Base-by-base conservation (phyloP, 2,888 invertebrate species). In the Marronus borbonicus region DNA sequence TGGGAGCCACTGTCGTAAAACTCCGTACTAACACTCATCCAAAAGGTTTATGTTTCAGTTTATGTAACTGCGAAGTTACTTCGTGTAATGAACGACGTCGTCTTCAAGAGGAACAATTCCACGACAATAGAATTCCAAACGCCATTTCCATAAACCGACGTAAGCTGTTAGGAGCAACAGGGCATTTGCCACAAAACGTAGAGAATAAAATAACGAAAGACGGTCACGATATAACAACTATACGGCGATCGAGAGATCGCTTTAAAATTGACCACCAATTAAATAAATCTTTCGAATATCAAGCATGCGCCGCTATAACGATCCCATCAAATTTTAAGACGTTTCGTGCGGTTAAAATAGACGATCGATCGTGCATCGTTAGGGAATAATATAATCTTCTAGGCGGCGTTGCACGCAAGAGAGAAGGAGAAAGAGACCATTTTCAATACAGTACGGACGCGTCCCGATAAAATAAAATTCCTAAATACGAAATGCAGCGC, bases 291-390 rank as follows among this genome's bases (percentile, higher is more conserved):
- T 44, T 58, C 44, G 49, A 66, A 49, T 49, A 36, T 36, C 69
- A 52, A 20, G 58, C 72, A 58, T 28, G 68, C 68, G 28, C 50
- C 68, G 68, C 68, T n/a, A 68, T 72, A 72, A 72, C 72, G 72
- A 72, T 60, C 36, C 72, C 36, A 72, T 60, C 72, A 58, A 58
- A 39, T 72, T 72, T 72, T 72, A 72, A 72, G 72, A 58, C 72
- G 72, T 72, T 39, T 50, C 72, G 39, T 58, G 72, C 20, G 17
- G 28, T 49, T 50, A 50, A 68, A 68, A 50, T 50, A 50, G 68
- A 68, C 50, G 49, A 68, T 68, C 68, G 72, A 58, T 72, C 72
- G 72, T 72, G 39, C 28, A 44, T 44, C 72, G 72, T 72, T 72
- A 72, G 60, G 58, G 72, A 72, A 58, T 72, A 72, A 72, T 72